These are phyloP conservation scores for Eupithecia tripunctaria DNA, from an alignment of 2,888 invertebrate genomes.

Conservation along the genomic window DNA sequence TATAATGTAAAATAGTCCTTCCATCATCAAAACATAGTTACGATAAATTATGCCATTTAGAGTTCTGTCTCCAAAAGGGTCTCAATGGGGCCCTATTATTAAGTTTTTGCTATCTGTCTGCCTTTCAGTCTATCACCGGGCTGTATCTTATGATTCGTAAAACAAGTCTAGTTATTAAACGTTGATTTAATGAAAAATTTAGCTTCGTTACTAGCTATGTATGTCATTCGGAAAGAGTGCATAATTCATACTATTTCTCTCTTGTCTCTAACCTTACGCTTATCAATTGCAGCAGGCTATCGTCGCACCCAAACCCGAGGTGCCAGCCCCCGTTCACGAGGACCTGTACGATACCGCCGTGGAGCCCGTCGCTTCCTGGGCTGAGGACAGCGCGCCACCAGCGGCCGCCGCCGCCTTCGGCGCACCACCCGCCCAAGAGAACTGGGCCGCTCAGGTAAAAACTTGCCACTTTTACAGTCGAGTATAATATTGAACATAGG, in stretches of 20 bases:
- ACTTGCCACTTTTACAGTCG: background rate
- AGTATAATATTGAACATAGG: background rate
- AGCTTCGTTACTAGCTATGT: too few relatives aligned
- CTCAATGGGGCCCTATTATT: too few relatives aligned
- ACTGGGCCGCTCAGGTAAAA: slow-evolving; percentile 84
- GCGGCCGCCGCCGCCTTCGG: slow-evolving; percentile 67
- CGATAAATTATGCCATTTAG: too few relatives aligned
- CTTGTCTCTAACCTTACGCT: background rate
- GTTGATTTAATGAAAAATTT: too few relatives aligned
- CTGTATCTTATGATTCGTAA: too few relatives aligned
- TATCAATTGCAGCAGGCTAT: slow-evolving; percentile 60
- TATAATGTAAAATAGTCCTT: too few relatives aligned
- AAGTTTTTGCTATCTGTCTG: too few relatives aligned
- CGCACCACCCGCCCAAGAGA: slow-evolving; percentile 78
- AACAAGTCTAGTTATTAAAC: too few relatives aligned
- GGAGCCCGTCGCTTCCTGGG: slow-evolving; percentile 78
- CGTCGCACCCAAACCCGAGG: slow-evolving; percentile 72
- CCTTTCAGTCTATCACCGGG: too few relatives aligned
- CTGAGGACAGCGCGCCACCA: slow-evolving; percentile 70
- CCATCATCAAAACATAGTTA: too few relatives aligned
- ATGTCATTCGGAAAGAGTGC: too few relatives aligned
- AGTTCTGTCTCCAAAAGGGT: too few relatives aligned
- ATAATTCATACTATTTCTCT: background rate
- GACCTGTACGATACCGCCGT: slow-evolving; percentile 73
- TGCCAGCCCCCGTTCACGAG: slow-evolving; percentile 72